Evolutionary conservation across 2,888 invertebrate species (phyloP).

Genomic region (Serrognathus titanus): DNA sequence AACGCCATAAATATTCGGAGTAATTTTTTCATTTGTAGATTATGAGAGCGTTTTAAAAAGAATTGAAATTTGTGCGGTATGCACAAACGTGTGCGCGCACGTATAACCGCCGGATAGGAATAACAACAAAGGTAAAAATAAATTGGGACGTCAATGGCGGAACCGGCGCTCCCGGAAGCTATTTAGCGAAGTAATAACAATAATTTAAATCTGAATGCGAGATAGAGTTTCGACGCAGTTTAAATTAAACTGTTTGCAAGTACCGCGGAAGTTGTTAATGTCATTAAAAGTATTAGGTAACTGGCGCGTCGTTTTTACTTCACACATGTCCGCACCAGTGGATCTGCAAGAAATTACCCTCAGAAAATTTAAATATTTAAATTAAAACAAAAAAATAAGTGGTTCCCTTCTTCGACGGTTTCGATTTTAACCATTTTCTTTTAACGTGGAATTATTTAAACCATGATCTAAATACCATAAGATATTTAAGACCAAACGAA

Average conservation of each 20-base stretch:
- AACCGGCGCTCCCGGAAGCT: conserved; percentile 13
- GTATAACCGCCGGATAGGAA: not conserved
- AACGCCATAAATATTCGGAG: conserved; percentile 4
- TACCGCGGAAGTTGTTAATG: conserved; percentile 31
- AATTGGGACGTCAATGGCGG: conserved; percentile 15
- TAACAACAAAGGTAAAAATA: conserved; percentile 6
- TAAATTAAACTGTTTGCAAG: conserved; percentile 33
- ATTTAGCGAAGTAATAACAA: conserved; percentile 31
- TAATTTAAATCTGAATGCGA: conserved; percentile 32
- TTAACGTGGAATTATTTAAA: no score
- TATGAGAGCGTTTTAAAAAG: conserved; percentile 9
- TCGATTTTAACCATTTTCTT: no score
- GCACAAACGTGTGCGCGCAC: not conserved
- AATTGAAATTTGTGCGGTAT: not conserved
- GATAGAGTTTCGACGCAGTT: conserved; percentile 30
- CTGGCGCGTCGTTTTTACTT: conserved; percentile 17
- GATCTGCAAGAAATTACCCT: conserved; percentile 3
- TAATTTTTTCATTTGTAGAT: conserved; percentile 9
- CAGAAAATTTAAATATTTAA: not conserved
- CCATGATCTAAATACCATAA: no score
- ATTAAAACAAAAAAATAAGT: no score
- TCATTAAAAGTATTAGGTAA: conserved; percentile 23
- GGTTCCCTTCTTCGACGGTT: no score
- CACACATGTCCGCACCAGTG: conserved; percentile 21
- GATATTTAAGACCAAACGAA: no score